Evolutionary conservation across 2,113 vertebrate species (phyloP), one percentile per base, ranked within the genome.

Genomic region (Pseudorhombus dupliciocellatus): DNA sequence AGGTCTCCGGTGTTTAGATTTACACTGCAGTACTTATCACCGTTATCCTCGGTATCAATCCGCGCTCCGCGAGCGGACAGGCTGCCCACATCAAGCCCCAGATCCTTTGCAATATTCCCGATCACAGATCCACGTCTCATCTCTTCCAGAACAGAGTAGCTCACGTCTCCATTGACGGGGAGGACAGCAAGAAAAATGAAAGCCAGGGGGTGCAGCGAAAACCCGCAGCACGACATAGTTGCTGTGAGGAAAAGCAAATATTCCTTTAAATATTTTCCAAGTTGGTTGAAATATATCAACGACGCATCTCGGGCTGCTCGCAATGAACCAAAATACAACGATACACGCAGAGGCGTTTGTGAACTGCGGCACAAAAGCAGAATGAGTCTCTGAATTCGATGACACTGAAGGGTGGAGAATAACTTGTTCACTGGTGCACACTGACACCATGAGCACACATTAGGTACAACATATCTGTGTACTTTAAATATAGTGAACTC

Each of bases 111-210:
- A 8, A 93, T 83, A 54, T 93, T 93, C 37, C 82, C 88, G 2
- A 93, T 88, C 28, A 93, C 81, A 12, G 88, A 93, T 40, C 87
- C 90, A 18, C 80, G 89, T 75, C 90, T 91, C 89, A 89, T 90
- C 65, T 94, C 92, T 68, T 93, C 92, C 0, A 48, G 75, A 5
- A 81, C 20, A 18, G 70, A 74, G 59, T 92, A 95, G 66, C 66
- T 87, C 28, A 92, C 73, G 73, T 89, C 91, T 4, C 77, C 82
- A 66, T 68, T 0, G 3, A 75, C 88, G 28, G 16, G 16, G 59
- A 14, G 75, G 2, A 20, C 10, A 3, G 63, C 18, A 37, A 72
- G 11, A 57, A 63, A 55, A 12, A 37, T 37, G 34, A 37, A 12
- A 37, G 34, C 34, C 10, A 37, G 34, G 34, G 9, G 9, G 31